Conservation (phyloP, 2,888 invertebrate genomes). For the Ligdia adustata region DNA sequence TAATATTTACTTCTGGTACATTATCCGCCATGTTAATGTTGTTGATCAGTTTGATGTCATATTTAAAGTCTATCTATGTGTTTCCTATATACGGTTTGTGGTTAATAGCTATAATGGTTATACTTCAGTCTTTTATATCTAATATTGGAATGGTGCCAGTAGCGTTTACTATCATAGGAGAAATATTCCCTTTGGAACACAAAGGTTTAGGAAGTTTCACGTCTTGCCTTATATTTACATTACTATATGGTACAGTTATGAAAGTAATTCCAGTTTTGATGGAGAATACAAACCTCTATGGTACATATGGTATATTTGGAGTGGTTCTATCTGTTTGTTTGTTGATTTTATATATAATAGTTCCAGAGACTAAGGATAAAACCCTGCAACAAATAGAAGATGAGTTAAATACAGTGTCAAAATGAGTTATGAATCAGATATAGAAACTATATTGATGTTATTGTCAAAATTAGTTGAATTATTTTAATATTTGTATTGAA, state of each 20-base stretch:
- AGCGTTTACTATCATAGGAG: conserved; percentile 43
- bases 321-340: conserved; percentile 39
- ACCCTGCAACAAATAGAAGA: conserved; percentile 53
- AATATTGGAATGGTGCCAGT: conserved; percentile 47
- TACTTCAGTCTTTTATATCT: conserved; percentile 43
- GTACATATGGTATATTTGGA: conserved; percentile 47
- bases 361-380: conserved; percentile 56
- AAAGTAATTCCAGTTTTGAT: conserved; percentile 52
- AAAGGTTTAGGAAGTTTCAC: conserved; percentile 46
- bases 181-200: conserved; percentile 53
- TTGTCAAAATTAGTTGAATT: no score
- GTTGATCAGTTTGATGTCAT: conserved; percentile 37
- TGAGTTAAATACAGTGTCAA: conserved; percentile 38
- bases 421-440: neutral
- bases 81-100: conserved; percentile 30
- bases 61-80: conserved; percentile 36
- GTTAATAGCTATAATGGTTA: conserved; percentile 43
- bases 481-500: no score
- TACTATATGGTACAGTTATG: conserved; percentile 42
- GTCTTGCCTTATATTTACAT: conserved; percentile 46
- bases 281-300: conserved; percentile 40
- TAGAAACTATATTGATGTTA: no score
- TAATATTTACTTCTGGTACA: conserved; percentile 44
- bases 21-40: conserved; percentile 43
- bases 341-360: conserved; percentile 40